These are phyloP conservation scores for Neotoxoptera formosana DNA, from an alignment of 1,140 invertebrate species.

Conservation along the genomic window DNA sequence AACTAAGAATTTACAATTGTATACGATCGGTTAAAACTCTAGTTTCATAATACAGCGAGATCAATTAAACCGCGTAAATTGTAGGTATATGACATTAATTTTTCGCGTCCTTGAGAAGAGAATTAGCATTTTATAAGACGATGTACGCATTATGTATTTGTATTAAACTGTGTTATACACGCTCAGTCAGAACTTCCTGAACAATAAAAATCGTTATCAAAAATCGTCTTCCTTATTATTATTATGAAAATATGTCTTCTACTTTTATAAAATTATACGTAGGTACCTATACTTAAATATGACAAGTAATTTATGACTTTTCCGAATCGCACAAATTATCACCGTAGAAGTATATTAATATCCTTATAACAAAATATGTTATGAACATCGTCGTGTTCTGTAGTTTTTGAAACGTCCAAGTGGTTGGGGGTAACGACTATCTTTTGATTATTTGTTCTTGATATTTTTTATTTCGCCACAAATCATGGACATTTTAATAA, in stretches of 20 bases:
- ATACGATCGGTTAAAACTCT: not conserved
- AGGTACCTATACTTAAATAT: not conserved
- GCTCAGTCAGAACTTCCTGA: slow-evolving; percentile 21
- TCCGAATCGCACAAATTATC: not conserved
- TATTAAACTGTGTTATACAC: not conserved
- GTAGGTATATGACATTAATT: slow-evolving; percentile 30
- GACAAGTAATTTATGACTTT: not conserved
- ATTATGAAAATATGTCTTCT: not conserved
- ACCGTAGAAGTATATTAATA: not conserved
- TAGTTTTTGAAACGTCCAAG: not conserved
- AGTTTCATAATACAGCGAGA: not conserved
- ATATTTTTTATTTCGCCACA: slow-evolving; percentile 24
- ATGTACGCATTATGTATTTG: not conserved
- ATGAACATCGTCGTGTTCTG: not conserved
- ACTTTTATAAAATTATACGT: not conserved
- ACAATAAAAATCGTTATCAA: slow-evolving; percentile 40
- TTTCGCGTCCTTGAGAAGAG: slow-evolving; percentile 34
- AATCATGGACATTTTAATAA: slow-evolving; percentile 41
- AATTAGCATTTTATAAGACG: slow-evolving; percentile 44
- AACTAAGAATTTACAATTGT: not conserved
- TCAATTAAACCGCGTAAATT: slow-evolving; percentile 14
- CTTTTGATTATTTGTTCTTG: not conserved
- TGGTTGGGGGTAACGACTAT: not conserved
- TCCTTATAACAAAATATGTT: not conserved
- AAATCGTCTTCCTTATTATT: slow-evolving; percentile 3